These are phyloP conservation scores for Aphelocoma californica DNA, from an alignment of 2,797 vertebrate genomes.

Conservation along the genomic window DNA sequence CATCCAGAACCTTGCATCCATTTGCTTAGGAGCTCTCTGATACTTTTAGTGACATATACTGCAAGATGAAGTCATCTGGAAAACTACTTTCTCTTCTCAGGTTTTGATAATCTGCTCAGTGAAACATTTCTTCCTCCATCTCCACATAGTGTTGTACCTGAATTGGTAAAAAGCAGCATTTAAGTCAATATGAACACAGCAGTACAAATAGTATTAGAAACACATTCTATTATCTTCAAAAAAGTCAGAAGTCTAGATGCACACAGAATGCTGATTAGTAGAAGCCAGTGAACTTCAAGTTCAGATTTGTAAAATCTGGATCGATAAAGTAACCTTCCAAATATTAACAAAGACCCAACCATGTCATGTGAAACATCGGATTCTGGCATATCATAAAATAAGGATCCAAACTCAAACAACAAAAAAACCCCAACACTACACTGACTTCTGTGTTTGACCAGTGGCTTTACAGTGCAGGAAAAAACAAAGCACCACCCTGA, in stretches of 20 bases:
- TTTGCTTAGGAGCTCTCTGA: not conserved
- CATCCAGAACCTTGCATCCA: not conserved
- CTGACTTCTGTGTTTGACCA: not conserved
- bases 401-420: not conserved
- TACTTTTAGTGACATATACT: not conserved
- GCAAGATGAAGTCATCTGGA: not conserved
- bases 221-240: not conserved
- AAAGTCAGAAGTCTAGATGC: not conserved
- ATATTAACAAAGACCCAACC: not conserved
- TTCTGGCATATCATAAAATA: not conserved
- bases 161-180: not conserved
- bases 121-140: constrained; percentile 11
- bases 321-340: not conserved
- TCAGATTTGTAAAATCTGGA: not conserved
- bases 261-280: not conserved
- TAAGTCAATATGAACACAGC: not conserved
- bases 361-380: not conserved
- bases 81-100: constrained; percentile 18
- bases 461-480: not conserved
- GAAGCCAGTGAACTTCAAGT: not conserved
- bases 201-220: not conserved
- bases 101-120: not conserved
- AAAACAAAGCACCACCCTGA: not conserved
- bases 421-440: not conserved
- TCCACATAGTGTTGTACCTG: not conserved